A percentile compares a stretch with the other conserved stretches of the same genome.
phyloP scores from a whole-genome alignment of 2,113 vertebrate genomes.

The Typhlomys cinereus region DNA sequence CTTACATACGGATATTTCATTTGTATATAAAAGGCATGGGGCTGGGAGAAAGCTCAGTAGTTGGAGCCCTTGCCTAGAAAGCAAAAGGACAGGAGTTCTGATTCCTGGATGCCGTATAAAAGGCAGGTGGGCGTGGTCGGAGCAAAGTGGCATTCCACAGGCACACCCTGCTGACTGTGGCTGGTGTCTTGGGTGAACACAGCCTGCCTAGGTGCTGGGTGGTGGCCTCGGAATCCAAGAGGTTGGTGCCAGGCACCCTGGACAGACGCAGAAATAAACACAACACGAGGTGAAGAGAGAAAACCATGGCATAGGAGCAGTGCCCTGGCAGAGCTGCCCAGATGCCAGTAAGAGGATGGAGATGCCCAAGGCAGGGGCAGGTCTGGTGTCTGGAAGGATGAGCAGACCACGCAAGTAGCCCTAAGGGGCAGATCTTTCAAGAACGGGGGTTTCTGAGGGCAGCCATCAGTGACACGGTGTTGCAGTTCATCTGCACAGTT shows the following conservation, averaged over 20 bases:
- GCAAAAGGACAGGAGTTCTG: no score
- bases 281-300: neutral
- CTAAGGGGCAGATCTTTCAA: neutral
- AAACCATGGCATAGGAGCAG: no score
- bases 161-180: fast-evolving
- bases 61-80: no score
- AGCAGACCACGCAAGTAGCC: neutral
- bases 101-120: no score
- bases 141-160: no score
- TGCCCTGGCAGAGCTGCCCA: neutral
- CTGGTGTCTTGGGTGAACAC: neutral
- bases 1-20: no score
- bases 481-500: no score
- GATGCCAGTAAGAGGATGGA: neutral
- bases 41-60: no score
- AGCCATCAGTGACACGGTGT: neutral
- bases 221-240: neutral
- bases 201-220: neutral
- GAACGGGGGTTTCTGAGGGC: no score
- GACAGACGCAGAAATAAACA: neutral
- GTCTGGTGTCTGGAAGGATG: neutral
- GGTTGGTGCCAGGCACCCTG: neutral
- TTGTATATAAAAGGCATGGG: no score
- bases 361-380: neutral
- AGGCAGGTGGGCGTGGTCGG: no score